Evolutionary conservation across 1,140 invertebrate genomes (phyloP).

Genomic region (Solenopsis fugax): DNA sequence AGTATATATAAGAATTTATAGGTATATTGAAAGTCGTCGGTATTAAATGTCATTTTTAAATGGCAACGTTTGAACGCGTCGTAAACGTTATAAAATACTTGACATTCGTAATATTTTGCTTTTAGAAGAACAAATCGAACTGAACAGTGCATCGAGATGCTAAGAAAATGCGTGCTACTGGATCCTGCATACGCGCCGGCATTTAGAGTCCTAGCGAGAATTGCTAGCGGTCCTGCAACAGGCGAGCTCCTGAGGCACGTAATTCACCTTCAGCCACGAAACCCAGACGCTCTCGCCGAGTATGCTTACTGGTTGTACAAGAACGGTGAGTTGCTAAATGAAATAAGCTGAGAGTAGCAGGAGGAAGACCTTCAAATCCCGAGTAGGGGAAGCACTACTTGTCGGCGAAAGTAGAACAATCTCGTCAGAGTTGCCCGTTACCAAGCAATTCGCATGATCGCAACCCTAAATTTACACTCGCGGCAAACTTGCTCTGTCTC

Average conservation of each 20-base stretch:
- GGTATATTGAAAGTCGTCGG: background rate
- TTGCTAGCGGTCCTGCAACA: conserved; percentile 87
- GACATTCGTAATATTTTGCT: conserved; percentile 59
- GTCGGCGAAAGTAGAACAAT: conserved; percentile 62
- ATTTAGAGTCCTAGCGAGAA: conserved; percentile 89
- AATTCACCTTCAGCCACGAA: conserved; percentile 88
- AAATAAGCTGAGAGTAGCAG: conserved; percentile 41
- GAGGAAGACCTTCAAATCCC: conserved; percentile 24
- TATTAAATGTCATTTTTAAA: background rate
- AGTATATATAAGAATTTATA: too few species aligned
- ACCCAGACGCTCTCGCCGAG: conserved; percentile 90
- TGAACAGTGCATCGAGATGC: conserved; percentile 89
- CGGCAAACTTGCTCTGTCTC: conserved; percentile 76
- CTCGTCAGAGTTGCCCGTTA: conserved; percentile 25
- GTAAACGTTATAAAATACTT: background rate
- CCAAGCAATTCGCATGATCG: conserved; percentile 9
- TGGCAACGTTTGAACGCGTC: background rate
- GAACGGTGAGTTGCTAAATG: conserved; percentile 86
- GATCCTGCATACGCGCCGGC: conserved; percentile 90
- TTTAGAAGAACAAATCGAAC: conserved; percentile 90
- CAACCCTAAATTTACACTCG: conserved; percentile 75
- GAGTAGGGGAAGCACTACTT: conserved; percentile 76
- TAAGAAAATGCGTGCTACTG: conserved; percentile 89
- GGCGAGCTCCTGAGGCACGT: conserved; percentile 87
- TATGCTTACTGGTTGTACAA: conserved; percentile 90